Evolutionary conservation across 1,140 invertebrate genomes (phyloP).

Genomic region (Leptinotarsa defecta): DNA sequence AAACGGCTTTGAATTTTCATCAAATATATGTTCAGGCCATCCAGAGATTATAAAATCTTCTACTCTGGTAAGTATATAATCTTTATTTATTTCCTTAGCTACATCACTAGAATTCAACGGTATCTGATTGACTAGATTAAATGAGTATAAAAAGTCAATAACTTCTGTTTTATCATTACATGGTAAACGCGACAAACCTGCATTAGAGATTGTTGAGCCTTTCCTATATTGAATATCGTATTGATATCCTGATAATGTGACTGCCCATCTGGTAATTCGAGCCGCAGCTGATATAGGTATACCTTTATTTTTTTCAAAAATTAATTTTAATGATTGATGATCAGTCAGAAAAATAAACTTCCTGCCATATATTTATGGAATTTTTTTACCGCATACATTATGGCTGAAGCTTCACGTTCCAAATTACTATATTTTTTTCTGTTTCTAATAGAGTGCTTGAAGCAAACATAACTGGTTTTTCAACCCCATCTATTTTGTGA

Average conservation of each 20-base stretch:
- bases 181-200: slow-evolving; percentile 34
- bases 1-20: slow-evolving; percentile 31
- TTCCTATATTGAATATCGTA: slow-evolving; percentile 37
- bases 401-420: slow-evolving; percentile 40
- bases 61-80: slow-evolving; percentile 32
- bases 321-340: slow-evolving; percentile 31
- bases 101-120: slow-evolving; percentile 24
- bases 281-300: slow-evolving; percentile 23
- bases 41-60: slow-evolving; percentile 28
- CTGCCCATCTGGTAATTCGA: slow-evolving; percentile 31
- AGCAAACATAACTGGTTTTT: slow-evolving; percentile 53
- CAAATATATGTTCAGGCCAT: slow-evolving; percentile 20
- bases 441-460: slow-evolving; percentile 32
- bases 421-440: slow-evolving; percentile 39
- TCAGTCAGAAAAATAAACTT: slow-evolving; percentile 36
- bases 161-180: slow-evolving; percentile 7
- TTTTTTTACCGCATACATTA: slow-evolving; percentile 39
- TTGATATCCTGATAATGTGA: slow-evolving; percentile 35
- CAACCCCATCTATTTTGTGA: slow-evolving; percentile 41
- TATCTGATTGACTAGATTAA: slow-evolving; percentile 27
- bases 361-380: slow-evolving; percentile 38
- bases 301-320: slow-evolving; percentile 34
- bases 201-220: slow-evolving; percentile 25
- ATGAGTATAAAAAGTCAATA: slow-evolving; percentile 22
- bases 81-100: slow-evolving; percentile 28